phyloP scores from a whole-genome alignment of 2,113 vertebrate genomes.

The Perca flavescens region DNA sequence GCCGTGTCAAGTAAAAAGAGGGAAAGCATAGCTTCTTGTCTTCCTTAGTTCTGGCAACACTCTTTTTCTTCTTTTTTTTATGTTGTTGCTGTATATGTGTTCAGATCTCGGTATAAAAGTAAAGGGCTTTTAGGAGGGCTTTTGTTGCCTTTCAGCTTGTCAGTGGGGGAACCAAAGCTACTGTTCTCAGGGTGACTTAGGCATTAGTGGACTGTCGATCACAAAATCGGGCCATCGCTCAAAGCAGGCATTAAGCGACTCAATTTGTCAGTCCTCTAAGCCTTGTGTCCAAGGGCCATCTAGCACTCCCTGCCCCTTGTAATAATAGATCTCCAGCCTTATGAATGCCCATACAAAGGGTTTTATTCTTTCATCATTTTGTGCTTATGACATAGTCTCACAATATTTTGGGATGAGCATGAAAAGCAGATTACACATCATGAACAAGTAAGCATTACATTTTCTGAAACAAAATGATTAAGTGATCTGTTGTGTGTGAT shows the following conservation, averaged over 20 bases:
- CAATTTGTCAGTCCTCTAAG: conserved; percentile 58
- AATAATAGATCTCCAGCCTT: conserved; percentile 26
- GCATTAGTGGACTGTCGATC: conserved; percentile 38
- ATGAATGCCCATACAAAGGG: not conserved
- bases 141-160: conserved; percentile 26
- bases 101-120: conserved; percentile 23
- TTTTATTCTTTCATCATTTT: conserved; percentile 14
- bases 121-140: conserved; percentile 18
- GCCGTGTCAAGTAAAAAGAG: too few relatives aligned
- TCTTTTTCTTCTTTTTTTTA: too few relatives aligned
- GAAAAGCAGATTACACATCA: conserved; percentile 41
- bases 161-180: not conserved
- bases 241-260: conserved; percentile 51
- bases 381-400: not conserved
- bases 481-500: conserved; percentile 6
- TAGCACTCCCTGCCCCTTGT: conserved; percentile 24
- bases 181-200: conserved; percentile 39
- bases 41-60: too few relatives aligned
- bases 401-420: conserved; percentile 27
- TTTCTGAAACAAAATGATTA: conserved; percentile 23
- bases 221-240: conserved; percentile 19
- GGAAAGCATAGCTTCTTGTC: too few relatives aligned
- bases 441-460: conserved; percentile 36
- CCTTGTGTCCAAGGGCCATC: conserved; percentile 42
- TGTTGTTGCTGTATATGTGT: not conserved